Evolutionary conservation across 2,113 vertebrate species (phyloP).

Genomic region (Sinocyclocheilus anophthalmus): DNA sequence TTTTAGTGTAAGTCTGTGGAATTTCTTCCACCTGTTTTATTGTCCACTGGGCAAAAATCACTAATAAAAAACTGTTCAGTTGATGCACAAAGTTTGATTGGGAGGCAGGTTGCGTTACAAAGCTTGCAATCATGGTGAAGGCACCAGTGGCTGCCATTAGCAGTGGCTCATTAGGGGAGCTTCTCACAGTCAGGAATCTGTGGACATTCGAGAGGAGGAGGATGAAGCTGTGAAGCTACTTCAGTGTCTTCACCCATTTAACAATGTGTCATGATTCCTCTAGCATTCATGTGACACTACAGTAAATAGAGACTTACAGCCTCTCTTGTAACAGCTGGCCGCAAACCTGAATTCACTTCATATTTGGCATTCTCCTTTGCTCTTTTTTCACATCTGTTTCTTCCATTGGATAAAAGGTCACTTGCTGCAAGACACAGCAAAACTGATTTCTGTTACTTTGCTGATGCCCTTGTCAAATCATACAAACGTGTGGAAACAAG

Average conservation of each 20-base stretch:
- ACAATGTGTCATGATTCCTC: background rate
- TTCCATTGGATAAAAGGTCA: too few species aligned
- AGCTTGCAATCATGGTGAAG: background rate
- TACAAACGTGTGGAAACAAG: background rate
- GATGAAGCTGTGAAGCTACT: background rate
- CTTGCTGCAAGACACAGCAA: background rate
- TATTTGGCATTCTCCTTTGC: background rate
- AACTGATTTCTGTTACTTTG: too few species aligned
- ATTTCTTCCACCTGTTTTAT: background rate
- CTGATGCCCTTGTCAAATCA: too few species aligned
- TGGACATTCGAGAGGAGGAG: background rate
- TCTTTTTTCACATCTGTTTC: too few species aligned
- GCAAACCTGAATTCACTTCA: background rate
- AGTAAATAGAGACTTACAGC: background rate
- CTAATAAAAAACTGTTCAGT: background rate
- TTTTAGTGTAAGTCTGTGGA: background rate
- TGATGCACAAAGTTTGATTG: constrained; percentile 12
- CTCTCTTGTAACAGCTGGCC: background rate
- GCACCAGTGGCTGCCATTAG: constrained; percentile 6
- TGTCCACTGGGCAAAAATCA: background rate
- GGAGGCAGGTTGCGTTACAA: background rate
- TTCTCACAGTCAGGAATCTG: constrained; percentile 3
- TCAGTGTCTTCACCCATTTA: background rate
- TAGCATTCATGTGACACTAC: background rate
- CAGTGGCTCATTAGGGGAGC: constrained; percentile 18